Conservation (phyloP, 1,140 invertebrate species). For the Euglossa dilemma region DNA sequence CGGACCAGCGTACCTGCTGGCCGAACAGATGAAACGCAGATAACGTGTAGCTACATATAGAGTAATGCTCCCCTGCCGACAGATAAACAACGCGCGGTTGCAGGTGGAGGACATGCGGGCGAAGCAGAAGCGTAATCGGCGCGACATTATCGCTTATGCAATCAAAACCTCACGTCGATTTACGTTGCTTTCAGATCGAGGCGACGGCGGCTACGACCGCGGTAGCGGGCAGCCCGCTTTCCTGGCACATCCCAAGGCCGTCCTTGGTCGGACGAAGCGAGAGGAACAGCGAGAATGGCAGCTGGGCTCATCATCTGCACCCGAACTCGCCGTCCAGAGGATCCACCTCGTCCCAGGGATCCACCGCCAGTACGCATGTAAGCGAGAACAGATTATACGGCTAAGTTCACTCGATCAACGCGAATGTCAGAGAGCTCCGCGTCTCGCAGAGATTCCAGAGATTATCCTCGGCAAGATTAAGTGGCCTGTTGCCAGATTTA, state of each 20-base stretch:
- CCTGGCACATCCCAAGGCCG: slow-evolving; percentile 90
- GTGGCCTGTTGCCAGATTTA: too few relatives aligned
- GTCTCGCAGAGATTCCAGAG: background rate
- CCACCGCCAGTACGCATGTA: slow-evolving; percentile 90
- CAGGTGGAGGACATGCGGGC: slow-evolving; percentile 65
- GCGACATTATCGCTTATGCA: slow-evolving; percentile 70
- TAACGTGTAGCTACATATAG: slow-evolving; percentile 30
- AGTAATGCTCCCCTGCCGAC: slow-evolving; percentile 45
- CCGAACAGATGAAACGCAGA: slow-evolving; percentile 22
- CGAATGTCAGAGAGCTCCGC: too few relatives aligned
- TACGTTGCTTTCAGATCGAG: slow-evolving; percentile 83
- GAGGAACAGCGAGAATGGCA: slow-evolving; percentile 78
- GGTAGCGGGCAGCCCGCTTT: slow-evolving; percentile 73
- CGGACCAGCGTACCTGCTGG: background rate
- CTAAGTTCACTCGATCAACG: too few relatives aligned
- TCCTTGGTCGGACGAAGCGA: slow-evolving; percentile 84
- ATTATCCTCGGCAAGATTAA: background rate
- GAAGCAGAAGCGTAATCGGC: slow-evolving; percentile 61
- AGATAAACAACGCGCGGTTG: slow-evolving; percentile 58
- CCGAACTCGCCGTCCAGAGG: slow-evolving; percentile 82
- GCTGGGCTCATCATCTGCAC: slow-evolving; percentile 76
- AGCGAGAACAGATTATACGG: slow-evolving; percentile 55
- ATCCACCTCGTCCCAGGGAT: slow-evolving; percentile 89
- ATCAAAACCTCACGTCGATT: slow-evolving; percentile 69
- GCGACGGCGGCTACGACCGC: slow-evolving; percentile 72